Percentiles rank a stretch among this genome's conserved stretches.
These are phyloP conservation scores for Thaumatotibia leucotreta DNA, from an alignment of 1,140 invertebrate genomes.

Conservation along the genomic window DNA sequence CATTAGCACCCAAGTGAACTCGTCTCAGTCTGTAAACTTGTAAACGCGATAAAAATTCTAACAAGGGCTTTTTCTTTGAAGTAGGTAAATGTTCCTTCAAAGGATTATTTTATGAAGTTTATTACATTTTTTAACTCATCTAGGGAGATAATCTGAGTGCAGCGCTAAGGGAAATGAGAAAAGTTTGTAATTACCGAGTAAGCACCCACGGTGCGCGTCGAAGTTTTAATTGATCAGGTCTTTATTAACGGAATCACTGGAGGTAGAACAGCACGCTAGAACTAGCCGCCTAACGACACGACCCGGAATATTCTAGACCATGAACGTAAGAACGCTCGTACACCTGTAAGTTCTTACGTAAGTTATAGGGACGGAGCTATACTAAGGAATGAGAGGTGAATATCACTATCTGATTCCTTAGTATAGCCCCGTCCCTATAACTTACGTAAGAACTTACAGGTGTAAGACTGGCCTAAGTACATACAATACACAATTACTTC, in stretches of 20 bases:
- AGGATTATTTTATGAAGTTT: conserved; percentile 8
- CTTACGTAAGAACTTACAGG: no score
- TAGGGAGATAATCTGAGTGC: not conserved
- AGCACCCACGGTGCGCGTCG: not conserved
- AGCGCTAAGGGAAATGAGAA: not conserved
- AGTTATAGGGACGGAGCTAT: no score
- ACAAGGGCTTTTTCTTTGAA: not conserved
- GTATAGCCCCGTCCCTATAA: no score
- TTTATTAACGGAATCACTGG: not conserved
- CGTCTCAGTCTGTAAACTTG: not conserved
- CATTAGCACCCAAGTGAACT: not conserved
- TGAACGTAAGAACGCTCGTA: no score
- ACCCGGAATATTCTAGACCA: not conserved
- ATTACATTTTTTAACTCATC: conserved; percentile 3
- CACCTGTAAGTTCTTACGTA: no score
- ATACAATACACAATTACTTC: no score
- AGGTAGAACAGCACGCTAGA: not conserved
- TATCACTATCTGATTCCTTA: no score
- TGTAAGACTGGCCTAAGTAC: no score
- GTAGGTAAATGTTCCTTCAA: not conserved
- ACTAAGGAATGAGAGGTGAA: no score
- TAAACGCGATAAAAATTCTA: not conserved
- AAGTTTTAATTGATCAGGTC: conserved; percentile 13
- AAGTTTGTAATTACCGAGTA: conserved; percentile 7
- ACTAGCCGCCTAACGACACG: not conserved